Evolutionary conservation across 1,140 invertebrate genomes (phyloP).

Genomic region (Lepidotrigona ventralis): DNA sequence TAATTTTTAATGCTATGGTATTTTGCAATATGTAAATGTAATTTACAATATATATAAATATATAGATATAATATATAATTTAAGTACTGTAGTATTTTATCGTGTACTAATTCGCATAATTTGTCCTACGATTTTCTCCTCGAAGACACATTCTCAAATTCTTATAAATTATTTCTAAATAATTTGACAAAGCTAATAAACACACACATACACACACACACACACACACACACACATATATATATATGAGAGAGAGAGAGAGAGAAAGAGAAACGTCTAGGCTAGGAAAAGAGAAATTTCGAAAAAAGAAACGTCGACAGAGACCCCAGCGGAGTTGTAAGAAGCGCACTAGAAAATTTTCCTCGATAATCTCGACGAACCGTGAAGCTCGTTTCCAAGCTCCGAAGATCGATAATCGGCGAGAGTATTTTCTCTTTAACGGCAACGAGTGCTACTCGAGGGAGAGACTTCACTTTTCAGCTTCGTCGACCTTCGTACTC

Average conservation of each 20-base stretch:
- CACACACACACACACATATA: too few relatives aligned
- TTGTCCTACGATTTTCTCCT: too few relatives aligned
- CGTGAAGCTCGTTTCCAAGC: slow-evolving; percentile 37
- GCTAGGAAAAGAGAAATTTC: background rate
- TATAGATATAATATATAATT: too few relatives aligned
- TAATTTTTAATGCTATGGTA: too few relatives aligned
- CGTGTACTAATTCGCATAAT: too few relatives aligned
- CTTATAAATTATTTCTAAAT: background rate
- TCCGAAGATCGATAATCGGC: slow-evolving; percentile 36
- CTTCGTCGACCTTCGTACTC: slow-evolving; percentile 7
- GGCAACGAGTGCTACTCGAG: slow-evolving; percentile 39
- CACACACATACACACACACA: too few relatives aligned
- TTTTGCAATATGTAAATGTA: too few relatives aligned
- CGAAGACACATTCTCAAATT: too few relatives aligned
- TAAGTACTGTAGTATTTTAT: too few relatives aligned
- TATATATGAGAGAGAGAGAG: too few relatives aligned
- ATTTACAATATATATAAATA: too few relatives aligned
- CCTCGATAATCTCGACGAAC: slow-evolving; percentile 27
- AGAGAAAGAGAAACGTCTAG: background rate
- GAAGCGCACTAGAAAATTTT: slow-evolving; percentile 45
- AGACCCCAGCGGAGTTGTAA: slow-evolving; percentile 33
- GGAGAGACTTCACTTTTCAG: slow-evolving; percentile 52
- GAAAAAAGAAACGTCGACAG: background rate
- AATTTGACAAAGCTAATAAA: too few relatives aligned
- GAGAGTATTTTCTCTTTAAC: slow-evolving; percentile 50